Conservation (phyloP, 53 echinoderm and acorn worm species). For the Holothuria leucospilota region DNA sequence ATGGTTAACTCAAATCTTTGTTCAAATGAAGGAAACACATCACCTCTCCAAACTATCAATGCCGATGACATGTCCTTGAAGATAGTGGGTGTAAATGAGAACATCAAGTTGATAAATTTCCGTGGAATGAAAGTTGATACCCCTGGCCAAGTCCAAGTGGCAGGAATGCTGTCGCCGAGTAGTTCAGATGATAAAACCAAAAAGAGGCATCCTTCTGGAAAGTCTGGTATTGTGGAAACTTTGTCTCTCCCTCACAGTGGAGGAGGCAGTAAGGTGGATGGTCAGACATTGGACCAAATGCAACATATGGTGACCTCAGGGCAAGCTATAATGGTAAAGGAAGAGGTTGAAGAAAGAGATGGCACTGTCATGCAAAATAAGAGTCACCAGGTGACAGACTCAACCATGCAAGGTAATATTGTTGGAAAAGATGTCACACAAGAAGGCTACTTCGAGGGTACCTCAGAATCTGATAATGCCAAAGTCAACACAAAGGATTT, state of each 20-base stretch:
- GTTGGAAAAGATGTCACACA: no score
- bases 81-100: slow-evolving; percentile 12
- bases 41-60: slow-evolving; percentile 30
- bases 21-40: slow-evolving; percentile 9
- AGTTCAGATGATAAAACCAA: slow-evolving; percentile 17
- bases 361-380: no score
- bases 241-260: slow-evolving; percentile 2
- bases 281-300: no score
- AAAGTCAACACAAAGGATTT: not conserved
- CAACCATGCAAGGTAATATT: no score
- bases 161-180: slow-evolving; percentile 20
- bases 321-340: no score
- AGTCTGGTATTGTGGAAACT: not conserved
- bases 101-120: slow-evolving; percentile 18
- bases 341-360: no score
- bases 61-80: slow-evolving; percentile 25
- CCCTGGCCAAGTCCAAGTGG: slow-evolving; percentile 5
- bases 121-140: slow-evolving; percentile 13
- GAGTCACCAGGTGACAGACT: no score
- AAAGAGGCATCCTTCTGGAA: slow-evolving; percentile 21
- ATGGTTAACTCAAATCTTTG: slow-evolving; percentile 19
- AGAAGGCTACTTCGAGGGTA: no score
- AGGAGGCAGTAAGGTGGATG: not conserved
- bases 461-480: not conserved
- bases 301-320: no score